Percentiles rank a stretch among this genome's conserved stretches.
Evolutionary conservation across 2,113 vertebrate genomes (phyloP).

Genomic region (Uropsilus gracilis): DNA sequence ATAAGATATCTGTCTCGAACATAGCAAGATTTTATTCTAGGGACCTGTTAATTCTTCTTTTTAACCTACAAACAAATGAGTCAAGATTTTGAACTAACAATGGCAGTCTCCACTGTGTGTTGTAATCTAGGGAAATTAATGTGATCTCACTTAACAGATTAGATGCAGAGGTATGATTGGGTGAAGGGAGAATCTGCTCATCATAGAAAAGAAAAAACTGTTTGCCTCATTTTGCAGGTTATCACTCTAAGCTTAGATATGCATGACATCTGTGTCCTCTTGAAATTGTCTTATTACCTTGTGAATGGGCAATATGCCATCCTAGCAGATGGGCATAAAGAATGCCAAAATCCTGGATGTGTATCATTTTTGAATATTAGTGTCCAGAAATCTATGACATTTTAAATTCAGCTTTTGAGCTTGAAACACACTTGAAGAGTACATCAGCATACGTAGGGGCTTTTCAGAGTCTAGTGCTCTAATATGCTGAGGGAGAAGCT

Average conservation of each 20-base stretch:
- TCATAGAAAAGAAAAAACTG: slow-evolving; percentile 1
- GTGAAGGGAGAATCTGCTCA: slow-evolving; percentile 32
- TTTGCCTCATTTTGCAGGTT: slow-evolving; percentile 74
- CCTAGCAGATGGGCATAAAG: slow-evolving; percentile 82
- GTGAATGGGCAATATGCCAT: slow-evolving; percentile 82
- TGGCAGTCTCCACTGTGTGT: not conserved
- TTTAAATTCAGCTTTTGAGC: slow-evolving; percentile 57
- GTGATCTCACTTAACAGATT: not conserved
- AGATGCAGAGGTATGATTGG: not conserved
- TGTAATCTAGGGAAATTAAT: slow-evolving; percentile 37
- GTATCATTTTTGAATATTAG: slow-evolving; percentile 71
- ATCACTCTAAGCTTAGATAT: slow-evolving; percentile 70
- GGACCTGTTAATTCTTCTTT: slow-evolving; percentile 51
- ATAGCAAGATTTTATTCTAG: slow-evolving; percentile 49
- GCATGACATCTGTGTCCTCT: slow-evolving; percentile 77
- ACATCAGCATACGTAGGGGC: not conserved
- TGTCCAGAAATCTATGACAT: slow-evolving; percentile 58
- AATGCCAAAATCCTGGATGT: slow-evolving; percentile 72
- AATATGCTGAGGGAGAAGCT: not conserved
- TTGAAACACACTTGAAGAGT: slow-evolving; percentile 43
- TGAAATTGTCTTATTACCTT: slow-evolving; percentile 83
- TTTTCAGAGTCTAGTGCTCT: not conserved
- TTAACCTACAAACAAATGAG: slow-evolving; percentile 53
- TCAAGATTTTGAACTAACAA: slow-evolving; percentile 59
- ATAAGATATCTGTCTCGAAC: slow-evolving; percentile 26